Base-by-base conservation (phyloP, 1,140 invertebrate species). In the Meloidogyne exigua region DNA sequence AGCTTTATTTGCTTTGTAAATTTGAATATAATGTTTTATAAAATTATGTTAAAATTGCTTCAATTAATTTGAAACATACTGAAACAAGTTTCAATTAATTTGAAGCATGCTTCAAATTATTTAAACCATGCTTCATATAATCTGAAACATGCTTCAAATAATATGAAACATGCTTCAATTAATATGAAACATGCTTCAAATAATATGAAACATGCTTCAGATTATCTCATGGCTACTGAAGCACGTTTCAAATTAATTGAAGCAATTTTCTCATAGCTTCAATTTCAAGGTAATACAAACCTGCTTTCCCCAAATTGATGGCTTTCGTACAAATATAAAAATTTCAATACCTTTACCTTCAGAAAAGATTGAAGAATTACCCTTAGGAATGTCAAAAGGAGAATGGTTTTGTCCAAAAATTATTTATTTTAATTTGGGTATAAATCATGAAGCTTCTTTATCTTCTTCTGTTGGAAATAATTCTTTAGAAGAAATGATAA, bases 331-430 rank as follows among this genome's bases (percentile, higher is more conserved):
- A 23, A 39, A 72, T n/a, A 44, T 84, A 42, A 42, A 75, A 39
- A 69, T 85, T 23, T 74, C 84, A 18, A 85, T 86, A 65, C 86
- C 85, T n/a, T 49, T 86, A 15, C 80, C 79, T 44, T 69, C 77
- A 26, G 70, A 71, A 5, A 57, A 76, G 49, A 79, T 85, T 28
- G 76, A 75, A 66, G 68, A 73, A 32, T 67, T 86, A 10, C 82
- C 84, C 13, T 25, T 62, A 13, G 39, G 32, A 32, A 25, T 76
- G 23, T 68, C 68, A n/a, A 72, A 72, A 13, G 78, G 80, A n/a
- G 74, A 81, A 66, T 68, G 68, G 63, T 87, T 85, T 69, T 67
- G 69, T 26, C 79, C 85, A 12, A 42, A 32, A 36, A 85, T 81
- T 15, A 44, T 76, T 15, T 85, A 75, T 66, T 84, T 82, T 80